Base-by-base conservation (phyloP, 2,113 vertebrate species). In the Sinocyclocheilus anophthalmus region DNA sequence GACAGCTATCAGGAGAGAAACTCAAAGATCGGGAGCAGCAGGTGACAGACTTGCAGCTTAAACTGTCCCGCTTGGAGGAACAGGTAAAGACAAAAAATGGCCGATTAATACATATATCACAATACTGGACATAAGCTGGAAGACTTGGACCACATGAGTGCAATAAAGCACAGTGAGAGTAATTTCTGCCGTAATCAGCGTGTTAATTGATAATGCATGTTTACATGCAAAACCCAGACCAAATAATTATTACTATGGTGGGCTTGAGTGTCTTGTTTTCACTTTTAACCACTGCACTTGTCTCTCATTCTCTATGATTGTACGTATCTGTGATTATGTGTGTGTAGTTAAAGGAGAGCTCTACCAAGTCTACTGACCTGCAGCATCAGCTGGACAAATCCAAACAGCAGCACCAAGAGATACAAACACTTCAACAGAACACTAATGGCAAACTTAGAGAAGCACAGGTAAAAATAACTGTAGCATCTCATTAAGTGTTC, bases 1-100 rank as follows among this genome's bases (percentile, higher is more conserved):
- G 98, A 90, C 98, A 99, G 91, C 95, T 99, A 4, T 98, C 98
- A 0, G 97, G 97, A 89, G 98, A 99, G 93, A 99, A 99, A 78
- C 90, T 99, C 76, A 98, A 98, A 94, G 98, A 99, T 91, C 96
- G 95, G 53, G 98, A 99, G 89, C 98, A 99, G 88, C 97, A 98
- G 85, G 96, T 96, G 45, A 96, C 98, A 18, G 98, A 99, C 89
- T 90, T 98, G 57, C 97, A 99, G 12, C 94, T 99, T 75, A 98
- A 96, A 93, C 95, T 99, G 55, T 97, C 97, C 37, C 97, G 97
- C 69, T 92, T 96, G 69, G 98, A 99, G 88, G 98, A 99, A 76
- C 95, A 99, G 96, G 98, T 99, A 39, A 61, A 26, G 1, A 50
- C 9, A 48, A n/a, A 42, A 45, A 42, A 61, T 16, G 3, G 14